Evolutionary conservation across 2,113 vertebrate species (phyloP), one percentile per base, ranked within the genome.

Genomic region (Piaya cayana): DNA sequence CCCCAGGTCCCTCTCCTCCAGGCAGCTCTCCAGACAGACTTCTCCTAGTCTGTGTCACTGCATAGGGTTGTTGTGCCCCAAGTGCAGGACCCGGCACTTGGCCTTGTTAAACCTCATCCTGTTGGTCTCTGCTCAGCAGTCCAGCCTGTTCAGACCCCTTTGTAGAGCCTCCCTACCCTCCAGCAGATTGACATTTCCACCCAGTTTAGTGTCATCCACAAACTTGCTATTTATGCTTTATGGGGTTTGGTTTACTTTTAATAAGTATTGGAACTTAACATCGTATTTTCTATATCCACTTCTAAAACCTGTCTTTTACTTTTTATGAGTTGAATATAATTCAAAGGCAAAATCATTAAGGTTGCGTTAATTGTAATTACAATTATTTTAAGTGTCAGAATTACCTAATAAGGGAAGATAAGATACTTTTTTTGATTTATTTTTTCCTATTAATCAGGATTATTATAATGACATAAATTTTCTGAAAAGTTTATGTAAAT

Each of bases 221-320:
- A n/a, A n/a, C n/a, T n/a, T n/a, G n/a, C n/a, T n/a, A n/a, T 76
- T 86, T 85, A 78, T 93, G 39, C 30, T 95, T 70, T 83, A 80
- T 4, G 81, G 18, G 2, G 1, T 53, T 86, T 49, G 8, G 11
- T 81, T 80, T 68, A 72, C 39, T 81, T 86, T 83, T 84, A 86
- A 76, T 74, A 83, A 67, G 1, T 45, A 62, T 42, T 63, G 39
- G 32, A 70, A 32, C 60, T 77, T 58, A 90, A 21, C 75, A 15
- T 94, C 75, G 78, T 17, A 43, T 91, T 92, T 92, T 88, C 9
- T 26, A 56, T 49, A 52, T 75, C 62, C 47, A 77, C 14, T 58
- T 32, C 71, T 70, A 77, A 88, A 88, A 81, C 69, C 15, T 15
- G 8, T 45, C 10, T 72, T 79, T 78, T 32, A 34, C 3, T 47